Evolutionary conservation across 2,113 vertebrate genomes (phyloP).

Genomic region (Cromileptes altivelis): DNA sequence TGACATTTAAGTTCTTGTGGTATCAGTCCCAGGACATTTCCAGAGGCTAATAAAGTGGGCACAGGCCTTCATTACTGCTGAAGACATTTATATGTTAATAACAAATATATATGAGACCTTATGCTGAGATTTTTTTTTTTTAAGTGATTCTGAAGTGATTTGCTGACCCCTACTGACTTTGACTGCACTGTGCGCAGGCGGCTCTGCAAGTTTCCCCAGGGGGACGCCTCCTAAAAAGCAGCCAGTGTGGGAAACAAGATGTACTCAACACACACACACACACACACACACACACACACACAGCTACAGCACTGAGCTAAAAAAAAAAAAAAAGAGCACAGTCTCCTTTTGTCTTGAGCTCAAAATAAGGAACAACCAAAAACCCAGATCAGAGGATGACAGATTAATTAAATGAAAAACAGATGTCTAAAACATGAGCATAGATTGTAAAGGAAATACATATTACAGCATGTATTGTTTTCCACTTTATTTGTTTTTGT

Average conservation of each 20-base stretch:
- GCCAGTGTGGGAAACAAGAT: neutral
- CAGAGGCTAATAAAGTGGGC: too few relatives aligned
- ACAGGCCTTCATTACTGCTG: neutral
- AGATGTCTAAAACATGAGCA: too few relatives aligned
- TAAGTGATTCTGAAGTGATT: constrained; percentile 53
- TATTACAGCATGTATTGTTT: neutral
- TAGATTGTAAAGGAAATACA: neutral
- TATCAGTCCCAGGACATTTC: too few relatives aligned
- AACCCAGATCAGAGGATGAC: too few relatives aligned
- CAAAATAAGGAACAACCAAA: too few relatives aligned
- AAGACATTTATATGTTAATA: too few relatives aligned
- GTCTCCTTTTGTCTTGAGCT: too few relatives aligned
- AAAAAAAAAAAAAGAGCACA: too few relatives aligned
- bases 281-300: too few relatives aligned
- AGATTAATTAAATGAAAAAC: too few relatives aligned
- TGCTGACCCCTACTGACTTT: constrained; percentile 73
- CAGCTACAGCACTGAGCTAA: too few relatives aligned
- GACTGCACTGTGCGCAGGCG: constrained; percentile 10
- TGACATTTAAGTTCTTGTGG: neutral
- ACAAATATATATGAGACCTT: neutral
- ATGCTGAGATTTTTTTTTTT: neutral
- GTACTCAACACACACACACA: neutral
- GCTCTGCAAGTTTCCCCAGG: neutral
- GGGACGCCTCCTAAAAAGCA: neutral
- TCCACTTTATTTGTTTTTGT: neutral